These are phyloP conservation scores for Bombus consobrinus DNA, from an alignment of 1,140 invertebrate genomes.

Conservation along the genomic window DNA sequence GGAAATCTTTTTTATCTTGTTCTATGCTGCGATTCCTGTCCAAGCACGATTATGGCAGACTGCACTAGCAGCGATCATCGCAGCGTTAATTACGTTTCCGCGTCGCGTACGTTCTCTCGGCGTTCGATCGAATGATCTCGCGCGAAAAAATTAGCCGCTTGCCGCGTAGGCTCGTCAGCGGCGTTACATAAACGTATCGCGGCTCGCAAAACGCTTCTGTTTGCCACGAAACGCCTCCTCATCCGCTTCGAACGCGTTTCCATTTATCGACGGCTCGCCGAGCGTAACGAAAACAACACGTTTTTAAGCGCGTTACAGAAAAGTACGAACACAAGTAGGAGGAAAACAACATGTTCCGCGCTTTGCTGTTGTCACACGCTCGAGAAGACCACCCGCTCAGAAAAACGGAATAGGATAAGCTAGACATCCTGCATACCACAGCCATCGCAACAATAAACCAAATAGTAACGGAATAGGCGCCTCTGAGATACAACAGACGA, in stretches of 20 bases:
- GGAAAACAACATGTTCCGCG: no score
- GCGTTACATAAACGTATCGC: conserved; percentile 9
- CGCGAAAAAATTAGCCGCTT: background rate
- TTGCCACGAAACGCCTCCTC: background rate
- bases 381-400: no score
- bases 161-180: background rate
- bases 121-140: background rate
- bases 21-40: background rate
- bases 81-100: background rate
- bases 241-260: background rate
- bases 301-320: background rate
- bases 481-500: no score
- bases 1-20: background rate
- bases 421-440: no score
- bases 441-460: no score
- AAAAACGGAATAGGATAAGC: no score
- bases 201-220: background rate
- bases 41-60: background rate
- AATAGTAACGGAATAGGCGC: no score
- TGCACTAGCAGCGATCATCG: background rate
- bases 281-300: background rate
- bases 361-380: no score
- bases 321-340: no score
- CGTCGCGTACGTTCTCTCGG: background rate
- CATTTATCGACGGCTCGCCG: background rate